Evolutionary conservation across 2,888 invertebrate genomes (phyloP).

Genomic region (Caenorhabditis macrosperma): DNA sequence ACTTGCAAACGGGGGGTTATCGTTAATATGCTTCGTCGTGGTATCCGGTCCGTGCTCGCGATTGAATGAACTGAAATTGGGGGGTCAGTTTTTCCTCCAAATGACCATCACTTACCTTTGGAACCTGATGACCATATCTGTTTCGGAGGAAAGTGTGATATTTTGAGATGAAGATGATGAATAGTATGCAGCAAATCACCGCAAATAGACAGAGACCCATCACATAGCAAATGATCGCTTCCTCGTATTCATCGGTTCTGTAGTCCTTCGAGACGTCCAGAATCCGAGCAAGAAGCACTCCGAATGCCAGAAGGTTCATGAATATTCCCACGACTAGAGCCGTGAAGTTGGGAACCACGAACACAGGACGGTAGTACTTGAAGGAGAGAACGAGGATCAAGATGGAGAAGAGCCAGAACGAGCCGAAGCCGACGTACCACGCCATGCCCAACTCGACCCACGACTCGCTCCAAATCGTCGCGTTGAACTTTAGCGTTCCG

Average conservation of each 20-base stretch:
- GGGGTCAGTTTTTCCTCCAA: background rate
- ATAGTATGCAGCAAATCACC: conserved; percentile 65
- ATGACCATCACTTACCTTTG: conserved; percentile 48
- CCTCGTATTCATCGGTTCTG: conserved; percentile 67
- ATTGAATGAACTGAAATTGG: conserved; percentile 65
- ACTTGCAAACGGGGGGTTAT: conserved; percentile 1
- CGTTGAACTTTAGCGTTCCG: conserved; percentile 58
- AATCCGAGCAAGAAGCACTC: conserved; percentile 66
- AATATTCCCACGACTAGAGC: conserved; percentile 71
- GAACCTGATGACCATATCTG: conserved; percentile 72
- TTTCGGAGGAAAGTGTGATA: conserved; percentile 68
- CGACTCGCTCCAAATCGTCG: conserved; percentile 70
- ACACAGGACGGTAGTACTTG: conserved; percentile 75
- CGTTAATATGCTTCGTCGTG: conserved; percentile 70
- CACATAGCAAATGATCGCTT: conserved; percentile 63
- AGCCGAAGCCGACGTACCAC: conserved; percentile 72
- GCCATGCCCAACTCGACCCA: conserved; percentile 73
- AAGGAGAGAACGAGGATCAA: conserved; percentile 72
- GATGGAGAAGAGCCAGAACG: conserved; percentile 73
- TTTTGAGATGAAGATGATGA: conserved; percentile 65
- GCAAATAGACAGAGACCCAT: conserved; percentile 71
- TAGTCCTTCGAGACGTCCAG: conserved; percentile 67
- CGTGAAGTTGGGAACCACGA: conserved; percentile 74
- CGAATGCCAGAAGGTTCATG: conserved; percentile 73
- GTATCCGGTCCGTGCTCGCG: conserved; percentile 66